phyloP scores from a whole-genome alignment of 2,113 vertebrate species.

The Neolamprologus hecqui region DNA sequence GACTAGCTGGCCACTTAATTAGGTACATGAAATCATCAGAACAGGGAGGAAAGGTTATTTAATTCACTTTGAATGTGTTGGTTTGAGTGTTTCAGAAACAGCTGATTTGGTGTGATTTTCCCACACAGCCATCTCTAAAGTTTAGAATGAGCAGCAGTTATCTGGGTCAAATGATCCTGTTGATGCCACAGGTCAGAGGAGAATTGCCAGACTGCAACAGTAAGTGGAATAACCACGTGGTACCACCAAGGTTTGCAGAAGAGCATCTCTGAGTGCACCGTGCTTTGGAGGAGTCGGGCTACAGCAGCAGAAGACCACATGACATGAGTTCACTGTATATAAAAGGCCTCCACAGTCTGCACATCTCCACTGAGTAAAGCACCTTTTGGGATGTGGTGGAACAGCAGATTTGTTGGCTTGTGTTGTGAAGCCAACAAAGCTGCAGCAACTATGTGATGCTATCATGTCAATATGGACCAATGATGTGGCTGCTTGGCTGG shows the following conservation, averaged over 20 bases:
- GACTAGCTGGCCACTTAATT: rapidly evolving
- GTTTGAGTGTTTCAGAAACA: not conserved
- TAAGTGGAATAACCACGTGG: not conserved
- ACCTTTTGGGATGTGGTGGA: not conserved
- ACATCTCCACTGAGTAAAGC: not conserved
- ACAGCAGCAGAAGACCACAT: not conserved
- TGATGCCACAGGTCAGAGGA: not conserved
- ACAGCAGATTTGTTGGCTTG: not conserved
- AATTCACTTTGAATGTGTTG: not conserved
- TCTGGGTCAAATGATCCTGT: not conserved
- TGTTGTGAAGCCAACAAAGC: not conserved
- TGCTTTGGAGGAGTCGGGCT: not conserved
- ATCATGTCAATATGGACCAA: not conserved
- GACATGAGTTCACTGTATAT: rapidly evolving
- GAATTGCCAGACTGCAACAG: not conserved
- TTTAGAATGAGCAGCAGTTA: not conserved
- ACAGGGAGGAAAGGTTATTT: not conserved
- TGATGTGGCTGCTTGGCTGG: not conserved
- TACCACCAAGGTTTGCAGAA: not conserved
- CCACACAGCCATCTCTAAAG: not conserved
- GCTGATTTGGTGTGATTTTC: not conserved
- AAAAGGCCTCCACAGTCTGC: not conserved
- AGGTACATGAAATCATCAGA: not conserved
- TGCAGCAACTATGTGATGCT: not conserved
- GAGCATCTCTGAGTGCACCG: not conserved